Percentiles rank a stretch among this genome's conserved stretches.
Evolutionary conservation across 2,797 vertebrate genomes (phyloP).

Genomic region (Smutsia gigantea): DNA sequence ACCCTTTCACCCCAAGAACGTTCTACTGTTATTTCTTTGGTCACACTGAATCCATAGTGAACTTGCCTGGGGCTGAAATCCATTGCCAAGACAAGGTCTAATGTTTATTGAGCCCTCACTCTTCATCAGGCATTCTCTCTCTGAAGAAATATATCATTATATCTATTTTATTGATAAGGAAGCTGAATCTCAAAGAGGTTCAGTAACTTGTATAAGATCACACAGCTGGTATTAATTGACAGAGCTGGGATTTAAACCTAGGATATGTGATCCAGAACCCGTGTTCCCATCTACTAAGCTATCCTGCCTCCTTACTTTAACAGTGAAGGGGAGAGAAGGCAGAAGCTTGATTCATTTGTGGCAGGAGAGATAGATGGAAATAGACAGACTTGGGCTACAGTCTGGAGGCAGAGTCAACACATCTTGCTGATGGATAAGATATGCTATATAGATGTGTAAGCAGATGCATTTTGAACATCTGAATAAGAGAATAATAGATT

Average conservation of each 20-base stretch:
- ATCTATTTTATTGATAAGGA: not conserved
- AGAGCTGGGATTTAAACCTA: not conserved
- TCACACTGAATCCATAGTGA: no score
- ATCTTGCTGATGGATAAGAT: not conserved
- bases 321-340: not conserved
- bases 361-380: not conserved
- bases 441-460: not conserved
- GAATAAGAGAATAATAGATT: not conserved
- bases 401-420: not conserved
- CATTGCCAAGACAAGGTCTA: not conserved
- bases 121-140: not conserved
- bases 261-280: not conserved
- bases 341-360: not conserved
- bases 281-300: not conserved
- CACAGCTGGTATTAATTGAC: not conserved
- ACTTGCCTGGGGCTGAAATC: no score
- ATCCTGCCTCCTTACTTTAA: not conserved
- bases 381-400: not conserved
- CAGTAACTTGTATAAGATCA: not conserved
- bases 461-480: not conserved
- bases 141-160: not conserved
- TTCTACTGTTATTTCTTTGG: no score
- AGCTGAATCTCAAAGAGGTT: not conserved
- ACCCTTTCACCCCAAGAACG: no score
- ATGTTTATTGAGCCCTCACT: not conserved